Evolutionary conservation across 2,888 invertebrate genomes (phyloP).

Genomic region (Plagodis dolabraria): DNA sequence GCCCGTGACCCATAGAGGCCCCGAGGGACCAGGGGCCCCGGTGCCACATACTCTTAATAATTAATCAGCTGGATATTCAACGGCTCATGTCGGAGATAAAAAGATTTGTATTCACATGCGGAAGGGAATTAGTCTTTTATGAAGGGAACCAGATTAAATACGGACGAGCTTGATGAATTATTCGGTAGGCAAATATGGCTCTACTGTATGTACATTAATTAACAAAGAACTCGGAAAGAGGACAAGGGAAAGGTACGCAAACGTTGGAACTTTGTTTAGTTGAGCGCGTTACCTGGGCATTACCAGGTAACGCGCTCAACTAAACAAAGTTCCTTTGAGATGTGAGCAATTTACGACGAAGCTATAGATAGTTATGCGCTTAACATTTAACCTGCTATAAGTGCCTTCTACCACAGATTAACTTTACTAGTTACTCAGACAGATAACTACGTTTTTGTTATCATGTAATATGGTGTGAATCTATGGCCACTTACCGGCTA

Average conservation of each 20-base stretch:
- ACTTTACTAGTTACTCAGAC: too few species aligned
- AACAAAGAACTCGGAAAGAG: slow-evolving; percentile 3
- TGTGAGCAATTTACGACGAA: not conserved
- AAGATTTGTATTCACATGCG: slow-evolving; percentile 37
- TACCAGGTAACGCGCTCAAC: not conserved
- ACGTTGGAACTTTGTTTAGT: not conserved
- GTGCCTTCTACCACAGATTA: too few species aligned
- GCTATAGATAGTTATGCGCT: too few species aligned
- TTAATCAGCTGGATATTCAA: slow-evolving; percentile 28
- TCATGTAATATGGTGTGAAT: too few species aligned
- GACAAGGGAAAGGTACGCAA: slow-evolving; percentile 1
- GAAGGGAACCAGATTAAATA: slow-evolving; percentile 27
- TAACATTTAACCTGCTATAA: too few species aligned
- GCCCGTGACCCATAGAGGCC: slow-evolving; percentile 16
- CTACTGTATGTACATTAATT: slow-evolving; percentile 13
- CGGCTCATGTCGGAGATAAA: slow-evolving; percentile 33
- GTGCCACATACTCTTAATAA: slow-evolving; percentile 20
- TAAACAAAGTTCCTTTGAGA: not conserved
- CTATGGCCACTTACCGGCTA: too few species aligned
- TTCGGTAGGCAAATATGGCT: slow-evolving; percentile 13
- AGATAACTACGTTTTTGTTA: too few species aligned
- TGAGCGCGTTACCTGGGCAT: too few species aligned
- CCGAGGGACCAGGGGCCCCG: slow-evolving; percentile 7
- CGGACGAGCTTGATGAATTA: slow-evolving; percentile 23
- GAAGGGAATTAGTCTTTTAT: slow-evolving; percentile 29